These are phyloP conservation scores for Spisula subtruncata DNA, from an alignment of 2,888 invertebrate species.

Conservation along the genomic window DNA sequence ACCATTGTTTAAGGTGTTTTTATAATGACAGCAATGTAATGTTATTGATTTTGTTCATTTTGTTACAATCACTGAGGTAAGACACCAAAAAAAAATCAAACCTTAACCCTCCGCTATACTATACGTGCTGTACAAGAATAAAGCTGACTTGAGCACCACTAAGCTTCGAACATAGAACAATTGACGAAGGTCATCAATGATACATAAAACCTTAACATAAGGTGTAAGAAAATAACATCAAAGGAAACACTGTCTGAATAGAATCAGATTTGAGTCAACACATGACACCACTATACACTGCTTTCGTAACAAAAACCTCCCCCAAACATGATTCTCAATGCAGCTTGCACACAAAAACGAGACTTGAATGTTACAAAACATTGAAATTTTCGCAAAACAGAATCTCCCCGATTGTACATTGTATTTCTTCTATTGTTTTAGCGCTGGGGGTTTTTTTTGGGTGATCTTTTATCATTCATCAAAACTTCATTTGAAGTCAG, in stretches of 20 bases:
- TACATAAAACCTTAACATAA: background rate
- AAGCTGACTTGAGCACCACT: background rate
- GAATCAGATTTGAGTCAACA: background rate
- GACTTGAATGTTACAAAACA: conserved; percentile 1
- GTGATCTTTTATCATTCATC: conserved; percentile 23
- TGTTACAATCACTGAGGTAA: background rate
- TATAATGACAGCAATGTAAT: background rate
- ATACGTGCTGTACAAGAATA: background rate
- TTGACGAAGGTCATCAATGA: background rate
- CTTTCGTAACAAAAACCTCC: background rate
- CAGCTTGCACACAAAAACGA: background rate
- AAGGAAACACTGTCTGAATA: background rate
- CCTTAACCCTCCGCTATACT: background rate
- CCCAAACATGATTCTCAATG: background rate
- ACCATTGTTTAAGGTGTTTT: conserved; percentile 11
- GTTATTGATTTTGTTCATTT: conserved; percentile 15
- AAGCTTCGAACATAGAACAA: background rate
- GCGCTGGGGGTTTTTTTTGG: background rate
- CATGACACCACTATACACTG: background rate
- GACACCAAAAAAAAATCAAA: background rate
- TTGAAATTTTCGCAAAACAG: background rate
- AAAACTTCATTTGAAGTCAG: conserved; percentile 16
- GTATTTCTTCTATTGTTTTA: conserved; percentile 20
- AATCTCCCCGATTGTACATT: background rate
- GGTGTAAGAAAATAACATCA: conserved; percentile 10